A percentile compares a stretch with the other conserved stretches of the same genome.
phyloP scores from a whole-genome alignment of 2,797 vertebrate genomes.

The Chloroceryle amazona region DNA sequence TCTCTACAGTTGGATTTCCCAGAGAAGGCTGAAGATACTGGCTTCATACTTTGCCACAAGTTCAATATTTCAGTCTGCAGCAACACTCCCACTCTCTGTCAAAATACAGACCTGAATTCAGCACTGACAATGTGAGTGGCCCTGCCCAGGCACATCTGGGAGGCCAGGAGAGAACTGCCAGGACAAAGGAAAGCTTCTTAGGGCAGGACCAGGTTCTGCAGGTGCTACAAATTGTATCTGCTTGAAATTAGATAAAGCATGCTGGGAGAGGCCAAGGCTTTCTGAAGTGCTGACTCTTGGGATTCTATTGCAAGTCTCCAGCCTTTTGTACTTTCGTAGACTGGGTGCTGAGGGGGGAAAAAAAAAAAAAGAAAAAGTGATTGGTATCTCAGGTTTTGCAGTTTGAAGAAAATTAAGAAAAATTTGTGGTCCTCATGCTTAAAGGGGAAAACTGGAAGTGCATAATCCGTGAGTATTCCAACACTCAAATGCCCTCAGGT shows the following conservation, averaged over 20 bases:
- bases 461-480: neutral
- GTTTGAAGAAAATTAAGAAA: neutral
- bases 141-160: neutral
- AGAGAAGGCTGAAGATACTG: neutral
- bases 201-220: neutral
- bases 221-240: neutral
- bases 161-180: neutral
- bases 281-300: neutral
- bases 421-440: neutral
- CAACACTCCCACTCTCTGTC: neutral
- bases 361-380: neutral
- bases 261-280: neutral
- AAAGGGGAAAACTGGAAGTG: neutral
- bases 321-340: neutral
- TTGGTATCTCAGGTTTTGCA: neutral
- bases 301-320: neutral
- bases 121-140: neutral
- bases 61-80: constrained; percentile 33
- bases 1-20: neutral
- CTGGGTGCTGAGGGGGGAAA: neutral
- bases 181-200: neutral
- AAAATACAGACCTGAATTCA: neutral
- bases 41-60: neutral
- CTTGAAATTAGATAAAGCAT: neutral
- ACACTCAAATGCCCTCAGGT: neutral